These are phyloP conservation scores for Fratercula arctica DNA, from an alignment of 2,797 vertebrate genomes.

Conservation along the genomic window DNA sequence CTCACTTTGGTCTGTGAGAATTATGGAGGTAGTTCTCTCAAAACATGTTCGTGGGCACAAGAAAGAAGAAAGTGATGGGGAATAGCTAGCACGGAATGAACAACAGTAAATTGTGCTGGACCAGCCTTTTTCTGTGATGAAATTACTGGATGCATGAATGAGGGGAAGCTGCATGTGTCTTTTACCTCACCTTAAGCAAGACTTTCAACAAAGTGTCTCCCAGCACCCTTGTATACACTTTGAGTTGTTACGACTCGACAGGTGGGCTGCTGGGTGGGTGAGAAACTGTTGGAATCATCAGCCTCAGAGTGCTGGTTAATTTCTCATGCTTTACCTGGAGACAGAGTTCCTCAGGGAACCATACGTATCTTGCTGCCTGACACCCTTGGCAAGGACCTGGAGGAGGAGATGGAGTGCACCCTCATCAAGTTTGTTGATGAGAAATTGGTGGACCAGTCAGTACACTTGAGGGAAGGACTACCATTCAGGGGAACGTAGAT, in stretches of 20 bases:
- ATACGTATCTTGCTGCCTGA: neutral
- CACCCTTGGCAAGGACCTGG: neutral
- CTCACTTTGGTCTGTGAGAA: neutral
- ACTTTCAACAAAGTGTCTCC: neutral
- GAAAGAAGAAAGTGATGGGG: neutral
- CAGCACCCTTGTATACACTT: neutral
- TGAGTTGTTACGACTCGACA: neutral
- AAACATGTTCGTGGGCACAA: neutral
- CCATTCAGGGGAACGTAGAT: neutral
- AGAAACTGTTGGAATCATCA: neutral
- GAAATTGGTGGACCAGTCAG: neutral
- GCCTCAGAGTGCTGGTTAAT: neutral
- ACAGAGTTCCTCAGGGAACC: neutral
- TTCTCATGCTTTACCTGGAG: neutral
- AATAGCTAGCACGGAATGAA: neutral
- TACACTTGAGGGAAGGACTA: neutral
- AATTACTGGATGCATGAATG: neutral
- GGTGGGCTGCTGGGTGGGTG: neutral
- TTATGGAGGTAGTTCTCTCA: neutral
- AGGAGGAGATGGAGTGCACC: neutral
- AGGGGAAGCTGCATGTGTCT: neutral
- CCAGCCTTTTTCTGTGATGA: neutral
- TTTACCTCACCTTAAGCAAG: neutral
- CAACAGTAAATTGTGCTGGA: neutral
- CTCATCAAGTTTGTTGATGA: neutral